A percentile compares a stretch with the other conserved stretches of the same genome.
phyloP scores from a whole-genome alignment of 2,113 vertebrate species.

The Phyllopteryx taeniolatus region DNA sequence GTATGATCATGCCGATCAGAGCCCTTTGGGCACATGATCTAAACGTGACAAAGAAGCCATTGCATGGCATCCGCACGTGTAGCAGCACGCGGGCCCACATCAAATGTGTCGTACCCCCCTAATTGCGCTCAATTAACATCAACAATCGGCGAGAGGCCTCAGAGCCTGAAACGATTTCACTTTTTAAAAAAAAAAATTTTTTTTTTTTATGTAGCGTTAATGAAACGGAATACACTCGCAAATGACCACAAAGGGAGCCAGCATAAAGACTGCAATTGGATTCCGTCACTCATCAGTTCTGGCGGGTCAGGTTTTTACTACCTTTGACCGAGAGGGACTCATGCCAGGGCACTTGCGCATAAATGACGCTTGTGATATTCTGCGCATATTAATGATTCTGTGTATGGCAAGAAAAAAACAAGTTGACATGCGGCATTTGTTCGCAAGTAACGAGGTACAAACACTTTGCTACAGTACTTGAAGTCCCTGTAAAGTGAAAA shows the following conservation, averaged over 20 bases:
- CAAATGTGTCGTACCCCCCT: slow-evolving; percentile 19
- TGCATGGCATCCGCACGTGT: neutral
- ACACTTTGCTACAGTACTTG: neutral
- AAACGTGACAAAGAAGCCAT: neutral
- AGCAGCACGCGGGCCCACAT: slow-evolving; percentile 24
- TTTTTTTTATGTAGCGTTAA: slow-evolving; percentile 30
- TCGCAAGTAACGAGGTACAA: neutral
- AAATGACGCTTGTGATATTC: neutral
- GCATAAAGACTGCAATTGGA: slow-evolving; percentile 55
- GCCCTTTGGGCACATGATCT: neutral
- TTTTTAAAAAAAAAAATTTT: too few species aligned
- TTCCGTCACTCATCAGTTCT: slow-evolving; percentile 44
- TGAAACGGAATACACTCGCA: slow-evolving; percentile 22
- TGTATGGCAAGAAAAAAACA: slow-evolving; percentile 10
- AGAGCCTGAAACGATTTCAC: slow-evolving; percentile 44
- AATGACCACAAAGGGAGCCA: slow-evolving; percentile 21
- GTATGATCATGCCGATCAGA: neutral
- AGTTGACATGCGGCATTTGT: slow-evolving; percentile 25
- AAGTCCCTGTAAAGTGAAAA: neutral
- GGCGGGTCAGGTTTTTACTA: slow-evolving; percentile 23
- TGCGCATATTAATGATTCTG: neutral
- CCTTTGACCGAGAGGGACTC: slow-evolving; percentile 33
- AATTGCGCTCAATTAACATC: slow-evolving; percentile 53
- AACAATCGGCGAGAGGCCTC: slow-evolving; percentile 41
- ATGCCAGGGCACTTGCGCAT: slow-evolving; percentile 11